Evolutionary conservation across 1,140 invertebrate genomes (phyloP), one percentile per base, ranked within the genome.

Genomic region (Geopemphigus sp.): DNA sequence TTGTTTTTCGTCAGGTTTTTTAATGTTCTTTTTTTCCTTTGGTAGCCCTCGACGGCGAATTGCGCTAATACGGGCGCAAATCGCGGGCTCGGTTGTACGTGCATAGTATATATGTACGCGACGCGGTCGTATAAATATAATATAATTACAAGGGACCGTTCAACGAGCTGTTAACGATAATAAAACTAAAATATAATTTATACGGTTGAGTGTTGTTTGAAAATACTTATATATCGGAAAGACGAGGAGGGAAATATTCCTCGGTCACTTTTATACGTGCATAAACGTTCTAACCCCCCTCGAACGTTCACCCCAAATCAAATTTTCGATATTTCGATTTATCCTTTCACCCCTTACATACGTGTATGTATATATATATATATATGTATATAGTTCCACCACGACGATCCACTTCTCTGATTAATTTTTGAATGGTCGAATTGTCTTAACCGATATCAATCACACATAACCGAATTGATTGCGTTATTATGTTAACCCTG

Each of bases 391-490:
- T 22, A 14, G 11, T 45, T 1, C 19, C n/a, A n/a, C 12, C 19
- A 39, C n/a, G n/a, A n/a, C n/a, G 4, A n/a, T 45, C 11, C 32
- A 66, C n/a, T 68, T 68, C 22, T 68, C 32, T 66, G 63, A 66
- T 66, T 66, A 39, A 66, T 66, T 66, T 66, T 29, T n/a, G 19
- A 66, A 66, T 24, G 22, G 39, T 6, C 22, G 22, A 47, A 68
- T 47, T 29, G 64, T 68, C 39, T 47, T 47, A 45, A 66, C 63
- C 63, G 29, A 45, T 45, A 66, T 66, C 63, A n/a, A 66, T 66
- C 63, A 50, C 14, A 12, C 14, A 12, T 50, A 66, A 66, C 63
- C n/a, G 63, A 66, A 66, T 66, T 66, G 63, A 66, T 66, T 32
- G 19, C 29, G 29, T 64, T 66, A 50, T 50, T n/a, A n/a, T n/a